Evolutionary conservation across 2,888 invertebrate species (phyloP).

Genomic region (Melanostoma mellinum): DNA sequence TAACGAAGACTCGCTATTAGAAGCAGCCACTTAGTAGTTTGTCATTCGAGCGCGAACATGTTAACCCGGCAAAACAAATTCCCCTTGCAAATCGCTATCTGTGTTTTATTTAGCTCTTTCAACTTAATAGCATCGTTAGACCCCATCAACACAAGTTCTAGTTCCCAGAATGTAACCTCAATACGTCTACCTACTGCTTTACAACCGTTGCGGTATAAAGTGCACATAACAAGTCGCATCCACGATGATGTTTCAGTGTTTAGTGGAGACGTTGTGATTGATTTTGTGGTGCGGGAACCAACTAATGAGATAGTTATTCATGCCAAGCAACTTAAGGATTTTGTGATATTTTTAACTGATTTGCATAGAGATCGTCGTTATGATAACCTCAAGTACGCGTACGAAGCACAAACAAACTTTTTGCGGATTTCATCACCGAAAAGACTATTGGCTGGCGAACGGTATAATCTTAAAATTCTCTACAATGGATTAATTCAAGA

Average conservation of each 20-base stretch:
- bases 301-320: constrained; percentile 17
- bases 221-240: not conserved
- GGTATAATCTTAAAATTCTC: too few relatives aligned
- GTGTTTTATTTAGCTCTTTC: too few relatives aligned
- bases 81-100: too few relatives aligned
- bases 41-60: too few relatives aligned
- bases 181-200: constrained; percentile 1
- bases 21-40: too few relatives aligned
- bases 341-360: not conserved
- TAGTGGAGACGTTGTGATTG: constrained; percentile 17
- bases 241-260: not conserved
- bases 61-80: too few relatives aligned
- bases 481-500: too few relatives aligned
- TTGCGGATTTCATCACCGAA: too few relatives aligned
- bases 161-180: not conserved
- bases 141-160: not conserved
- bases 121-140: too few relatives aligned
- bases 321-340: not conserved
- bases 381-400: not conserved
- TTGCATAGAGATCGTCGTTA: not conserved
- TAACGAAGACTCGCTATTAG: too few relatives aligned
- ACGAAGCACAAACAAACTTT: not conserved
- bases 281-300: constrained; percentile 11
- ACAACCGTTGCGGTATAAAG: not conserved
- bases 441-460: too few relatives aligned